Evolutionary conservation across 2,888 invertebrate species (phyloP).

Genomic region (Melitaea athalia): DNA sequence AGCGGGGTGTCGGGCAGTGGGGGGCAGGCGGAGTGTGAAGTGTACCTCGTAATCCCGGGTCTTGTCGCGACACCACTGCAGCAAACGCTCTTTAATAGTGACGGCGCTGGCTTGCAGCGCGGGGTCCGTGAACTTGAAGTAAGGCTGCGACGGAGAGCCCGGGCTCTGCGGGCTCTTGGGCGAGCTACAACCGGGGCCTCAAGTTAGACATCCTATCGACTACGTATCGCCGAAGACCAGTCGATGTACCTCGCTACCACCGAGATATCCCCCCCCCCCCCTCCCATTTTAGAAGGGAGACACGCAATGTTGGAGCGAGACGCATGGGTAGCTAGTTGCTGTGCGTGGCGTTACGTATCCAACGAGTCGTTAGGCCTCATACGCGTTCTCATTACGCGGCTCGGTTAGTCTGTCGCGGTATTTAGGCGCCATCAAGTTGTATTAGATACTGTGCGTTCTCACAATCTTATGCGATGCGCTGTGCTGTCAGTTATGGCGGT

Average conservation of each 20-base stretch:
- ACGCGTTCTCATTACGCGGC: constrained; percentile 8
- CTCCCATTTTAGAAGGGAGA: not conserved
- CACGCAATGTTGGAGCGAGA: not conserved
- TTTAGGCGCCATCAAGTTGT: constrained; percentile 12
- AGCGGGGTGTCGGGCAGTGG: constrained; percentile 46
- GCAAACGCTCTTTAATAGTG: constrained; percentile 97
- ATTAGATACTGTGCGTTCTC: constrained; percentile 52
- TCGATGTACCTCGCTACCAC: constrained; percentile 13
- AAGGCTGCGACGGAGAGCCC: constrained; percentile 86
- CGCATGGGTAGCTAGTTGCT: not conserved
- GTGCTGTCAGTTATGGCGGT: constrained; percentile 50
- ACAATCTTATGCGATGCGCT: constrained; percentile 53
- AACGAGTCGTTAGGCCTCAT: constrained; percentile 1
- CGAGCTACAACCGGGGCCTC: constrained; percentile 84
- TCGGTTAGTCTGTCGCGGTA: constrained; percentile 48
- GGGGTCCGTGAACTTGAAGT: constrained; percentile 96
- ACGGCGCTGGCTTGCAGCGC: constrained; percentile 94
- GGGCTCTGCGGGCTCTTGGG: constrained; percentile 86
- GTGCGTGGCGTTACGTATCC: constrained; percentile 2
- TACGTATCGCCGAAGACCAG: constrained; percentile 30
- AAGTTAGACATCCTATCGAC: constrained; percentile 61
- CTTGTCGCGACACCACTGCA: constrained; percentile 98
- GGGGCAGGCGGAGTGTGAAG: constrained; percentile 47
- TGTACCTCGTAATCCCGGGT: constrained; percentile 98
- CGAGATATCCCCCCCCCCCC: not conserved